Percentiles rank a stretch among this genome's conserved stretches.
Evolutionary conservation across 1,140 invertebrate genomes (phyloP).

Genomic region (Wasmannia auropunctata): DNA sequence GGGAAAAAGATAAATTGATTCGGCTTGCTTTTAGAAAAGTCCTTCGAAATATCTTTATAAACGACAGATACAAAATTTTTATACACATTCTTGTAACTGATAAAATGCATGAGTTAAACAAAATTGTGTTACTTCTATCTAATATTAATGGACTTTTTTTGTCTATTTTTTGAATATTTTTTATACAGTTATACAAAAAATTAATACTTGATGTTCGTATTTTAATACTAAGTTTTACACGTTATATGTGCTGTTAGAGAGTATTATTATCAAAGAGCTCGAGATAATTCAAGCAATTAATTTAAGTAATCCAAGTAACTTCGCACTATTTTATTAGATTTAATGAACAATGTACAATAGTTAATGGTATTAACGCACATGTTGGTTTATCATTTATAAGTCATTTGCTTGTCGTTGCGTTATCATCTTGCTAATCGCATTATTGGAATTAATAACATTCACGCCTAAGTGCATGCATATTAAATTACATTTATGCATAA

Average conservation of each 20-base stretch:
- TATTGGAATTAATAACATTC: not conserved
- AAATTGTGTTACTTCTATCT: not conserved
- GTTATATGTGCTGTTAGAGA: not conserved
- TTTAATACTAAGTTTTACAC: not conserved
- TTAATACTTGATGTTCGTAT: not conserved
- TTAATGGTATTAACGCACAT: not conserved
- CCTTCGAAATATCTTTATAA: not conserved
- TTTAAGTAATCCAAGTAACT: too few species aligned
- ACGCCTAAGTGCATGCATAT: not conserved
- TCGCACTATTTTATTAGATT: slow-evolving; percentile 15
- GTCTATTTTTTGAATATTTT: not conserved
- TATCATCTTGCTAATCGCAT: not conserved
- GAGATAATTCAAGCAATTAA: not conserved
- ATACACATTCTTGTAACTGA: not conserved
- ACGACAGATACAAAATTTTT: not conserved
- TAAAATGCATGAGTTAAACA: not conserved
- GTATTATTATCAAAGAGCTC: not conserved
- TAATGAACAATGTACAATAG: not conserved
- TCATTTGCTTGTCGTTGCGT: slow-evolving; percentile 25
- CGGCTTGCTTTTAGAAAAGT: not conserved
- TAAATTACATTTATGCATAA: not conserved
- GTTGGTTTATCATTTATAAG: not conserved
- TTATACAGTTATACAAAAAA: not conserved
- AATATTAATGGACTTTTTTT: not conserved
- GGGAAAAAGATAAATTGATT: slow-evolving; percentile 27